These are phyloP conservation scores for Lycodopsis pacificus DNA, from an alignment of 2,797 vertebrate species.

Conservation along the genomic window DNA sequence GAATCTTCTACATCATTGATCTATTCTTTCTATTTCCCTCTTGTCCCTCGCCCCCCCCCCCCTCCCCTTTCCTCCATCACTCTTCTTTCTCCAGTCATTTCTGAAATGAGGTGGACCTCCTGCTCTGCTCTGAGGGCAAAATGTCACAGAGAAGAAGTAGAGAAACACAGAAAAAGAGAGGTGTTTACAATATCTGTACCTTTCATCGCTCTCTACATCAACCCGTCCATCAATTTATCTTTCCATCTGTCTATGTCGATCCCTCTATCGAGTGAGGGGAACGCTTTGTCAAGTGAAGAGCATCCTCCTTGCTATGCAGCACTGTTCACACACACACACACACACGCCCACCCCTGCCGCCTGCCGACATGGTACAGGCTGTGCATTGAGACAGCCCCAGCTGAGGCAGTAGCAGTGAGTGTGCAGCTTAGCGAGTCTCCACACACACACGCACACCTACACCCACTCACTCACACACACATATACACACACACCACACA, in stretches of 20 bases:
- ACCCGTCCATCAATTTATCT: slow-evolving; percentile 21
- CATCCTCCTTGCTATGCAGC: slow-evolving; percentile 59
- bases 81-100: slow-evolving; percentile 17
- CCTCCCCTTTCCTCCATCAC: neutral
- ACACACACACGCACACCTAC: slow-evolving; percentile 69
- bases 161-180: slow-evolving; percentile 7
- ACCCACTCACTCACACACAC: slow-evolving; percentile 57
- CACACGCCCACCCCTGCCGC: slow-evolving; percentile 79
- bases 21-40: neutral
- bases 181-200: slow-evolving; percentile 24
- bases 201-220: slow-evolving; percentile 15
- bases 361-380: slow-evolving; percentile 91
- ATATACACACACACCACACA: slow-evolving; percentile 59
- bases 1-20: neutral
- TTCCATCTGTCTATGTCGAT: slow-evolving; percentile 40
- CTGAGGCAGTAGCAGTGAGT: slow-evolving; percentile 84
- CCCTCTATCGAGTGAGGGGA: slow-evolving; percentile 26
- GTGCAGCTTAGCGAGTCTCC: slow-evolving; percentile 85
- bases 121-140: slow-evolving; percentile 44
- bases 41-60: too few species aligned
- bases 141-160: slow-evolving; percentile 41
- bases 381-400: slow-evolving; percentile 83
- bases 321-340: slow-evolving; percentile 36
- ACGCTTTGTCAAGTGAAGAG: slow-evolving; percentile 50
- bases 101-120: slow-evolving; percentile 36